A percentile compares a stretch with the other conserved stretches of the same genome.
These are phyloP conservation scores for Silurus lanzhouensis DNA, from an alignment of 2,797 vertebrate genomes.

Conservation along the genomic window DNA sequence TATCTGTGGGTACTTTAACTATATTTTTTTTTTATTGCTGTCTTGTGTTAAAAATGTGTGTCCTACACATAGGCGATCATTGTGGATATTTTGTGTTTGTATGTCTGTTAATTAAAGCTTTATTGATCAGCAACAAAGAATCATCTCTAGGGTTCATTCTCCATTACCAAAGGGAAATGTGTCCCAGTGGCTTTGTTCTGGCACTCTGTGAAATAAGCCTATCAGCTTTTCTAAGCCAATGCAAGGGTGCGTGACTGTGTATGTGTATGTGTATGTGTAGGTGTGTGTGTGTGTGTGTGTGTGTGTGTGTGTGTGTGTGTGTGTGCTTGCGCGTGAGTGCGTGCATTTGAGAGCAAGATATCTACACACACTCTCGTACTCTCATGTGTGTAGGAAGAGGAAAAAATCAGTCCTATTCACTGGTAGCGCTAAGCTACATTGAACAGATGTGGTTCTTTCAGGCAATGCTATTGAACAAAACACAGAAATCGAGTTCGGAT, in stretches of 20 bases:
- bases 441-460: conserved; percentile 51
- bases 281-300: conserved; percentile 23
- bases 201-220: conserved; percentile 46
- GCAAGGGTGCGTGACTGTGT: background rate
- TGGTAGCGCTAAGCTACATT: conserved; percentile 18
- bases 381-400: conserved; percentile 41
- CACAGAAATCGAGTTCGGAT: conserved; percentile 40
- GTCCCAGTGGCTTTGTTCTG: conserved; percentile 38
- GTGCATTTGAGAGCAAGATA: background rate
- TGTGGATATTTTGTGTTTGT: conserved; percentile 13
- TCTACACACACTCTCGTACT: background rate
- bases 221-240: conserved; percentile 40
- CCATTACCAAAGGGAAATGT: conserved; percentile 37
- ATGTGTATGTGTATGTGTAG: conserved; percentile 26
- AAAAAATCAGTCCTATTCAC: conserved; percentile 48
- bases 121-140: conserved; percentile 42
- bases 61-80: background rate
- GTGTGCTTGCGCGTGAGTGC: background rate
- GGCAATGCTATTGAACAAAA: conserved; percentile 52
- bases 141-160: conserved; percentile 40
- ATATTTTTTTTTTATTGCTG: background rate
- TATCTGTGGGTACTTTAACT: background rate
- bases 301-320: conserved; percentile 34
- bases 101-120: conserved; percentile 44
- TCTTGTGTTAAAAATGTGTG: background rate